A percentile compares a stretch with the other conserved stretches of the same genome.
phyloP scores from a whole-genome alignment of 2,888 invertebrate species.

The Pyrochroa serraticornis region DNA sequence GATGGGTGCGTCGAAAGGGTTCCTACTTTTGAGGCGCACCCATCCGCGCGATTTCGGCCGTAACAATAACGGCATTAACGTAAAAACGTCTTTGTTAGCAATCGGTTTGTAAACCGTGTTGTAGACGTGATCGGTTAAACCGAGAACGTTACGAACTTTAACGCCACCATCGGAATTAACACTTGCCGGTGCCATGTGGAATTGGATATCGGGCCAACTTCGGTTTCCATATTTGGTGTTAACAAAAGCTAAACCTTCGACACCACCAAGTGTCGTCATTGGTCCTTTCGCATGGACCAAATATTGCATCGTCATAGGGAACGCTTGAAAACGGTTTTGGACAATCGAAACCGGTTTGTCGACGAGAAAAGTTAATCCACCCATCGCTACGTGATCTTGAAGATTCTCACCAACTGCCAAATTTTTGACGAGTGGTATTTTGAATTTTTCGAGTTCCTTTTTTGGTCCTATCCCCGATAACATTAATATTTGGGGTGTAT shows the following conservation, averaged over 20 bases:
- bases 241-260: slow-evolving; percentile 87
- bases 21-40: slow-evolving; percentile 74
- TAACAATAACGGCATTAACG: slow-evolving; percentile 83
- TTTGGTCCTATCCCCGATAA: slow-evolving; percentile 74
- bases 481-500: slow-evolving; percentile 91
- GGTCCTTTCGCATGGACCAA: slow-evolving; percentile 80
- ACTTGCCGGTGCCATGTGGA: slow-evolving; percentile 91
- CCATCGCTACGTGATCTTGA: slow-evolving; percentile 89
- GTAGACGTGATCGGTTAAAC: slow-evolving; percentile 80
- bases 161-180: slow-evolving; percentile 77
- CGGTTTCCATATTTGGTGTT: slow-evolving; percentile 83
- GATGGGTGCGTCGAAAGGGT: slow-evolving; percentile 85
- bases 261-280: slow-evolving; percentile 85
- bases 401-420: slow-evolving; percentile 81
- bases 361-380: slow-evolving; percentile 74
- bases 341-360: slow-evolving; percentile 85
- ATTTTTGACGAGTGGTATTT: slow-evolving; percentile 77
- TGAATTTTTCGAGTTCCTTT: slow-evolving; percentile 70
- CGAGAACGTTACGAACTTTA: slow-evolving; percentile 77
- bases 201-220: slow-evolving; percentile 87
- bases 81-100: slow-evolving; percentile 79
- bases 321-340: slow-evolving; percentile 70
- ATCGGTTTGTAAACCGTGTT: slow-evolving; percentile 81
- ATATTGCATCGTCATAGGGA: slow-evolving; percentile 81
- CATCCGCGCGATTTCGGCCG: slow-evolving; percentile 81